Evolutionary conservation across 2,888 invertebrate species (phyloP).

Genomic region (Acanthosepion esculentum): DNA sequence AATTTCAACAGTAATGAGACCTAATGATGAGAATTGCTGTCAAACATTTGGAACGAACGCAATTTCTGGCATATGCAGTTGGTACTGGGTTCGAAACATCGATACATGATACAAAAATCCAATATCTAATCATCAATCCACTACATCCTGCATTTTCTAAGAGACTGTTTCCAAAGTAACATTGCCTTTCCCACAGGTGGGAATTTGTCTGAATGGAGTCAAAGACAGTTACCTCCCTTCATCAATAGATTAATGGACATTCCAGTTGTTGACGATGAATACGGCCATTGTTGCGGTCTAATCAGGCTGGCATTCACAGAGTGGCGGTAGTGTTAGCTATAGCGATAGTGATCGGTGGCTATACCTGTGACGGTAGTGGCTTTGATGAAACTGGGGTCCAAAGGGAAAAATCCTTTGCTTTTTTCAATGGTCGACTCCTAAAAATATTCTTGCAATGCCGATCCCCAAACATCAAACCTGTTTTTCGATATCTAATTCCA

Average conservation of each 20-base stretch:
- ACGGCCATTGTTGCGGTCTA: not conserved
- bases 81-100: no score
- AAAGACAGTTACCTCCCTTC: not conserved
- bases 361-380: not conserved
- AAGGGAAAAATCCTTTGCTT: not conserved
- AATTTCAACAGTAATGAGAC: no score
- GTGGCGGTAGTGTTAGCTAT: not conserved
- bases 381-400: not conserved
- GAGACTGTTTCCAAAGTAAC: no score
- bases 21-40: no score
- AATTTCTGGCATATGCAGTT: no score
- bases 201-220: not conserved
- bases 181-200: not conserved
- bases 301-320: not conserved
- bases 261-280: not conserved
- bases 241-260: not conserved
- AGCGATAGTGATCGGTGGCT: not conserved
- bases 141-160: no score
- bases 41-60: no score
- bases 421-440: not conserved
- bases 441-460: not conserved
- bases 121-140: no score
- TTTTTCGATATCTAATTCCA: not conserved
- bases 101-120: no score
- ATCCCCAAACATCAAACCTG: not conserved